These are phyloP conservation scores for Mylabris sibirica DNA, from an alignment of 2,888 invertebrate species.

Conservation along the genomic window DNA sequence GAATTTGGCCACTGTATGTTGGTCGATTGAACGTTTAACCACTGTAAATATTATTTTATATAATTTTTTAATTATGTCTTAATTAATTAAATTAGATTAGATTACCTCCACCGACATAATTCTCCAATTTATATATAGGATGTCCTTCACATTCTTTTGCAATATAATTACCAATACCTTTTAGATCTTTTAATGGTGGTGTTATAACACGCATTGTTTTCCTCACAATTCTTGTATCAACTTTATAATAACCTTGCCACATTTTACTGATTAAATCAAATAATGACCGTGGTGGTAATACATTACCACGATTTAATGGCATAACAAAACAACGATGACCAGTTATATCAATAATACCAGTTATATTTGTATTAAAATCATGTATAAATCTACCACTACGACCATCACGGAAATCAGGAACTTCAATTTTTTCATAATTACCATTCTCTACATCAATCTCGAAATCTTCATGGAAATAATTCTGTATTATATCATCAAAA, in stretches of 20 bases:
- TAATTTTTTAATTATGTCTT: neutral
- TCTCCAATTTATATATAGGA: constrained; percentile 78
- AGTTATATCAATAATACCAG: constrained; percentile 64
- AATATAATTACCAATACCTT: constrained; percentile 74
- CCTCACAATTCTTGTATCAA: constrained; percentile 80
- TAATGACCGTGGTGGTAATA: constrained; percentile 81
- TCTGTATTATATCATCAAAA: constrained; percentile 39
- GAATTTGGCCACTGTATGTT: constrained; percentile 67
- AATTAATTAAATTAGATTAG: neutral
- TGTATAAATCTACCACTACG: constrained; percentile 88
- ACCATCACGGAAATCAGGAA: constrained; percentile 84
- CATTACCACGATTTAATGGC: constrained; percentile 80
- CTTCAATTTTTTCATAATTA: constrained; percentile 83
- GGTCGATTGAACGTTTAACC: constrained; percentile 57
- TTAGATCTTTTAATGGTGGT: constrained; percentile 72
- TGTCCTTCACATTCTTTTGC: constrained; percentile 73
- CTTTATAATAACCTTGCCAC: constrained; percentile 80
- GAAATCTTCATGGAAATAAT: constrained; percentile 79
- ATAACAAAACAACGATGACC: constrained; percentile 84
- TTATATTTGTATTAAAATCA: constrained; percentile 82
- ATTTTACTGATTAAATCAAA: constrained; percentile 82
- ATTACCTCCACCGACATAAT: constrained; percentile 71
- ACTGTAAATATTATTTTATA: constrained; percentile 48
- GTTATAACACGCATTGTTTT: constrained; percentile 78
- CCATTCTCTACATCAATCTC: constrained; percentile 78